These are phyloP conservation scores for Solenopsis fugax DNA, from an alignment of 1,140 invertebrate genomes.

Conservation along the genomic window DNA sequence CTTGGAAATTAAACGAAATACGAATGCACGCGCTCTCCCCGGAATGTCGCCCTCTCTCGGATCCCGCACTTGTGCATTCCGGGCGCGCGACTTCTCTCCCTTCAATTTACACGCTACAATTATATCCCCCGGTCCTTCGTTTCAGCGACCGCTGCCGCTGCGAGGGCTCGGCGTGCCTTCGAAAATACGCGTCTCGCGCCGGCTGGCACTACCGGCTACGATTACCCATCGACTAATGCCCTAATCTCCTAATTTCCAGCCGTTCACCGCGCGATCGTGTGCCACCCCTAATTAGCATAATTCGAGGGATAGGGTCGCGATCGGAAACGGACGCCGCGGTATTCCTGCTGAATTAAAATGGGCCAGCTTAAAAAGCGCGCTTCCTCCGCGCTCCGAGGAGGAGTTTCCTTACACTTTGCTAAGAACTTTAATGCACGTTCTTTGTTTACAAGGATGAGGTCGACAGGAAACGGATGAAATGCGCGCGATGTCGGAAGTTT, in stretches of 20 bases:
- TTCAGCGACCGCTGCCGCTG: not conserved
- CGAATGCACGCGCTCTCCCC: not conserved
- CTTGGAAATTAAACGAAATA: not conserved
- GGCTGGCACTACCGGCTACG: not conserved
- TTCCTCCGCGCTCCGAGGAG: not conserved
- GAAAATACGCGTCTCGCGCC: conserved; percentile 22
- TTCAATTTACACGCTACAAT: conserved; percentile 55
- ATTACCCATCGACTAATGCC: conserved; percentile 38
- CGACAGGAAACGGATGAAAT: conserved; percentile 27
- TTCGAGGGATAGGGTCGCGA: conserved; percentile 3
- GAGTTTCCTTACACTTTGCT: not conserved
- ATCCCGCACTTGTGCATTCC: not conserved
- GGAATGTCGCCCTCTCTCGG: not conserved
- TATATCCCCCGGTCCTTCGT: conserved; percentile 28
- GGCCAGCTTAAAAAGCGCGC: not conserved
- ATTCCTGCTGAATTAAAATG: conserved; percentile 13
- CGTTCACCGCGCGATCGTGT: conserved; percentile 49
- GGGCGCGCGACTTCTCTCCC: not conserved
- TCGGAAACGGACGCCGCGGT: conserved; percentile 1
- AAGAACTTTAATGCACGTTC: conserved; percentile 29
- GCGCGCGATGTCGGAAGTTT: conserved; percentile 28
- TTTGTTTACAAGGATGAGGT: conserved; percentile 43
- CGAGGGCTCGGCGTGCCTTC: conserved; percentile 31
- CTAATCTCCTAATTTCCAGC: conserved; percentile 55
- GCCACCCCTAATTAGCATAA: conserved; percentile 47